Base-by-base conservation (phyloP, 2,888 invertebrate genomes). In the Tinea semifulvella region DNA sequence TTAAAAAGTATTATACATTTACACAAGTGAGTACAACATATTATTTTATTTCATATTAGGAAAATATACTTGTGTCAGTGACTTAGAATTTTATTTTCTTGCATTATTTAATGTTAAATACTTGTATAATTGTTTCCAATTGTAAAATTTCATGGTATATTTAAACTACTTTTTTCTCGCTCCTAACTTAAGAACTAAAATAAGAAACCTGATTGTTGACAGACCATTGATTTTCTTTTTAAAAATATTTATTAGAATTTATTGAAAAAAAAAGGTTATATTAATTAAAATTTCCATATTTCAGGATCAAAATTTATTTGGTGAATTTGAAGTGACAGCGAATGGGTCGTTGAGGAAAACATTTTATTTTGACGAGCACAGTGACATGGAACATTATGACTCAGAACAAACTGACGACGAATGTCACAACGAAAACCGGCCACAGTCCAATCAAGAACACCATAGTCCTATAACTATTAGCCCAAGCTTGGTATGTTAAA, bases 1-100 rank as follows among this genome's bases (percentile, higher is more conserved):
- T 89, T 14, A 79, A 83, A 58, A 85, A 86, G 35, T 89, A 84
- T 64, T 87, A 83, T 59, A 85, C 83, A 26, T 86, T 80, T 55
- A 84, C 75, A 20, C 66, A 74, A 56, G 73, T 53, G 22, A 40
- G 40, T 40, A 14, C n/a, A n/a, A n/a, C n/a, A 18, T 6, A 18
- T 3, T 6, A 42, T 19, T n/a, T 3, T 4, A 3, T 5, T 17
- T 20, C 19, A 2, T 42, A 13, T 26, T 5, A 7, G 25, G 10
- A 25, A 25, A 6, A 7, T 25, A 25, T 25, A 6, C 10, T 25
- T 25, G 6, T 10, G 6, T 10, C 25, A 25, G 25, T 7, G 10
- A 25, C 6, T 7, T 25, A 25, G 6, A 25, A 7, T 25, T 25
- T 25, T 25, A 25, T 6, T 25, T 25, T 25, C 25, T 25, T 25